Percentiles rank a stretch among this genome's conserved stretches.
These are phyloP conservation scores for Synanthedon andrenaeformis DNA, from an alignment of 2,888 invertebrate genomes.

Conservation along the genomic window DNA sequence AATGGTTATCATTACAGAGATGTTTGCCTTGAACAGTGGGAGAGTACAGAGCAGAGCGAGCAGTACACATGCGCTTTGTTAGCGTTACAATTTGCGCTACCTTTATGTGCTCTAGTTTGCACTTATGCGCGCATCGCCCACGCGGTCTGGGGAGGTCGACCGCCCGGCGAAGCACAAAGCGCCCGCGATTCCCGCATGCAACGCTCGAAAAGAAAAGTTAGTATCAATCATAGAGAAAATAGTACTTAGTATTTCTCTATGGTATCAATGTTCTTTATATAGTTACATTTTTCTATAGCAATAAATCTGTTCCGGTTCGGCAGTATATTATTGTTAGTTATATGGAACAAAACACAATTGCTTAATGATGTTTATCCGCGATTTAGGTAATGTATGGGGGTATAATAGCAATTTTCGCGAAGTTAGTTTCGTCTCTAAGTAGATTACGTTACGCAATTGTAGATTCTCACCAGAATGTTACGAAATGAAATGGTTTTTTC, in stretches of 20 bases:
- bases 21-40: constrained; percentile 81
- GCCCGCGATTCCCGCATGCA: constrained; percentile 85
- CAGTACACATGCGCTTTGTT: constrained; percentile 84
- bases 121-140: constrained; percentile 89
- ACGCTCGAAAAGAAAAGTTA: constrained; percentile 88
- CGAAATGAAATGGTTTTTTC: too few relatives aligned
- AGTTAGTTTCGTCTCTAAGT: background rate
- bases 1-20: constrained; percentile 62
- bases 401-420: background rate
- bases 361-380: background rate
- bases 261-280: background rate
- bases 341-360: background rate
- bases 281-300: background rate
- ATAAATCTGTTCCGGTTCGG: background rate
- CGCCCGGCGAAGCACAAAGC: constrained; percentile 90
- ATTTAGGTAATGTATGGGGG: background rate
- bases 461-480: background rate
- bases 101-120: constrained; percentile 82
- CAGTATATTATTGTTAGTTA: background rate
- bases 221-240: background rate
- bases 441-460: background rate
- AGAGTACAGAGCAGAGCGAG: constrained; percentile 70
- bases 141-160: constrained; percentile 86
- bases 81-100: constrained; percentile 86
- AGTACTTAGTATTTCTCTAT: too few relatives aligned